Evolutionary conservation across 2,113 vertebrate genomes (phyloP), one percentile per base, ranked within the genome.

Genomic region (Danionella cerebrum): DNA sequence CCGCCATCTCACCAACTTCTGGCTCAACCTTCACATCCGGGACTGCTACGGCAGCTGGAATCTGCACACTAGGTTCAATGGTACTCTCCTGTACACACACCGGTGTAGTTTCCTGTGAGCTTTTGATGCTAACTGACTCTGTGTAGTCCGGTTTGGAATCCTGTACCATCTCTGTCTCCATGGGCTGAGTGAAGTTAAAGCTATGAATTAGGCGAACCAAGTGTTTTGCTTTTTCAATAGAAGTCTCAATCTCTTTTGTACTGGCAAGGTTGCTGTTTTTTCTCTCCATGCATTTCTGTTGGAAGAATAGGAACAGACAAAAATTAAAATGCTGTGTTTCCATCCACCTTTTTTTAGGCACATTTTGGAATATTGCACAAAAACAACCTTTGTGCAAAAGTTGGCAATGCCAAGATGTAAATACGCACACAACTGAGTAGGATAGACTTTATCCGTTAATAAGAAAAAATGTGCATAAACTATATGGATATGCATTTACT

Each of bases 251-350:
- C 79, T 98, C 96, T 79, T 98, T 98, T 86, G 98, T 94, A 73
- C 94, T 90, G 63, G 94, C 89, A 79, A 98, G 90, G 82, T 94
- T 95, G 82, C 82, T 91, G 65, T 93, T 98, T 90, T 98, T 98
- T 89, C 92, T 97, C 82, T 98, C 95, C 94, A 97, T 97, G 85
- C 94, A 98, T 94, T 98, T 98, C 96, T 98, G 80, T 48, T 72
- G 78, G n/a, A 10, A 8, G 73, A 8, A 79, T 76, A 67, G 54
- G 41, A 74, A 16, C 58, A 63, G 29, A 3, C 16, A 24, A 24
- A 1, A 25, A n/a, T n/a, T n/a, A n/a, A n/a, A n/a, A n/a, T n/a
- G n/a, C n/a, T n/a, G n/a, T n/a, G n/a, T n/a, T n/a, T n/a, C n/a
- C n/a, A n/a, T n/a, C n/a, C n/a, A n/a, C n/a, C n/a, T n/a, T n/a